Conservation (phyloP, 2,888 invertebrate species). For the Athalia circularis region DNA sequence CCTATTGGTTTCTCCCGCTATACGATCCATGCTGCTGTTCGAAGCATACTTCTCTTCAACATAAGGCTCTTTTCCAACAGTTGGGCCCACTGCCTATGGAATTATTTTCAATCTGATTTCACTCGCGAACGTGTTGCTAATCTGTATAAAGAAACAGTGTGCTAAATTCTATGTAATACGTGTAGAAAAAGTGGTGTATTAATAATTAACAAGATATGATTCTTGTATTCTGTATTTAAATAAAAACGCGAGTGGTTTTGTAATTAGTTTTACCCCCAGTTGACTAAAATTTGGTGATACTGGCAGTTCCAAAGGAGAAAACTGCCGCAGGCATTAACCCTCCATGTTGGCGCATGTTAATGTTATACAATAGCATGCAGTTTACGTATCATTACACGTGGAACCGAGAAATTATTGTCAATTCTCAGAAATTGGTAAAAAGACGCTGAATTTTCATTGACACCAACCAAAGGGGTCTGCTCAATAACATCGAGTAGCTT, state of each 20-base stretch:
- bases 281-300: slow-evolving; percentile 56
- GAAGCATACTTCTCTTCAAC: slow-evolving; percentile 9
- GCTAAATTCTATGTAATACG: not conserved
- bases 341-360: slow-evolving; percentile 73
- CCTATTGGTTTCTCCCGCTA: slow-evolving; percentile 50
- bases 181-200: not conserved
- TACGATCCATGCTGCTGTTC: slow-evolving; percentile 55
- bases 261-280: not conserved
- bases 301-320: slow-evolving; percentile 62
- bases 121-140: not conserved
- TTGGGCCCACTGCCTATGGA: slow-evolving; percentile 1
- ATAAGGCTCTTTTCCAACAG: slow-evolving; percentile 20
- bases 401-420: slow-evolving; percentile 94
- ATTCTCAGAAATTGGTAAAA: slow-evolving; percentile 94
- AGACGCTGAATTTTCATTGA: slow-evolving; percentile 83
- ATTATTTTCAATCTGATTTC: not conserved
- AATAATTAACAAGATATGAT: slow-evolving; percentile 12
- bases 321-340: slow-evolving; percentile 63
- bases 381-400: slow-evolving; percentile 93
- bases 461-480: not conserved
- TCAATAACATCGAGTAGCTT: slow-evolving; percentile 17
- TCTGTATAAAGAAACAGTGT: not conserved
- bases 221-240: not conserved
- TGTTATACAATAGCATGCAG: slow-evolving; percentile 78
- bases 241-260: slow-evolving; percentile 6